phyloP scores from a whole-genome alignment of 1,140 invertebrate genomes.

The Papilio glaucus region DNA sequence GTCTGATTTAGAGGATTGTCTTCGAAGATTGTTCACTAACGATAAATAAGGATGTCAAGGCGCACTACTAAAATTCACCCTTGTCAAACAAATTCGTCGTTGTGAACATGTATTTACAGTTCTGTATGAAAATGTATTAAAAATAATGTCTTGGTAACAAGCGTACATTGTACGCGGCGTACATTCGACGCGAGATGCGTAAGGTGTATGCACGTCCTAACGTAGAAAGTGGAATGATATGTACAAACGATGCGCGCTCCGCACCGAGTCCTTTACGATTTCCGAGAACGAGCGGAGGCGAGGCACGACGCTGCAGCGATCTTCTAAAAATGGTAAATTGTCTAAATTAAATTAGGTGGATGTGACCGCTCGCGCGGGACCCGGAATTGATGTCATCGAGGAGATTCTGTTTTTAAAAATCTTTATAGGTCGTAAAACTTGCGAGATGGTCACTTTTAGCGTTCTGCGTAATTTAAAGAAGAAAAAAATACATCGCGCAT shows the following conservation, averaged over 20 bases:
- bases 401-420: conserved; percentile 45
- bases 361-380: conserved; percentile 56
- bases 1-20: too few species aligned
- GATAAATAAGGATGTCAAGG: too few species aligned
- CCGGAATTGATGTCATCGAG: conserved; percentile 50
- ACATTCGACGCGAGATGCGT: too few species aligned
- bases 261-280: conserved; percentile 65
- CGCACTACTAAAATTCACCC: background rate
- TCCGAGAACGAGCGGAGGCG: conserved; percentile 63
- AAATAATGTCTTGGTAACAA: background rate
- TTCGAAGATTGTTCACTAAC: too few species aligned
- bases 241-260: conserved; percentile 55
- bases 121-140: background rate
- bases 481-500: conserved; percentile 2
- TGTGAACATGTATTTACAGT: background rate
- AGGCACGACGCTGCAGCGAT: conserved; percentile 51
- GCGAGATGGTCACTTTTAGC: conserved; percentile 46
- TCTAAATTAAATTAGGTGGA: conserved; percentile 72
- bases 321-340: conserved; percentile 69
- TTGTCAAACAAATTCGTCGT: background rate
- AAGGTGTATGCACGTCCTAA: conserved; percentile 47
- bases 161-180: background rate
- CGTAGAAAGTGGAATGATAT: conserved; percentile 66
- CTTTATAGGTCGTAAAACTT: conserved; percentile 47
- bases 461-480: conserved; percentile 36